Evolutionary conservation across 2,888 invertebrate genomes (phyloP).

Genomic region (Gandaritis pyraliata): DNA sequence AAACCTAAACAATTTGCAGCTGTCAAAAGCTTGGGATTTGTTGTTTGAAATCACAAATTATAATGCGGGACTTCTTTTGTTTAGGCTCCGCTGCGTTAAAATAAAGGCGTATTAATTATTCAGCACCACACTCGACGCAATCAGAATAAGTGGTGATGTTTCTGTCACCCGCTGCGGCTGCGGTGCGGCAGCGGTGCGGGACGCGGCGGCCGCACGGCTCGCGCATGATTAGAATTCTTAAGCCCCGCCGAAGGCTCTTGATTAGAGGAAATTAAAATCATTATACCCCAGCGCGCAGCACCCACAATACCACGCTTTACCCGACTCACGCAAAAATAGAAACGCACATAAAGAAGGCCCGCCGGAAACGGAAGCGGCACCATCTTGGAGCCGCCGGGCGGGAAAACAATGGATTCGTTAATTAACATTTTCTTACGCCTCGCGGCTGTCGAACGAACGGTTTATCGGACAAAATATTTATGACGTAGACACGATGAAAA

Average conservation of each 20-base stretch:
- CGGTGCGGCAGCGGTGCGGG: conserved; percentile 42
- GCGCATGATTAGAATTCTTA: conserved; percentile 84
- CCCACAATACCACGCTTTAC: conserved; percentile 73
- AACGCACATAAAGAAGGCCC: conserved; percentile 82
- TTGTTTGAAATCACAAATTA: conserved; percentile 69
- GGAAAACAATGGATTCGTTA: conserved; percentile 90
- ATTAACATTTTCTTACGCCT: conserved; percentile 91
- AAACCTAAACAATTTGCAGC: conserved; percentile 37
- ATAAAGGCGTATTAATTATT: conserved; percentile 84
- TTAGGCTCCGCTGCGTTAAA: conserved; percentile 68
- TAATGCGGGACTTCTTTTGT: conserved; percentile 72
- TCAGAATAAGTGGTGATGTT: conserved; percentile 84
- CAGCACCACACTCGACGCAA: conserved; percentile 83
- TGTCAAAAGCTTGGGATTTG: conserved; percentile 50
- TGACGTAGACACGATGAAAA: conserved; percentile 78
- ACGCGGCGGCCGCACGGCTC: conserved; percentile 51
- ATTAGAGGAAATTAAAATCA: conserved; percentile 85
- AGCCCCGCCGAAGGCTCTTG: conserved; percentile 82
- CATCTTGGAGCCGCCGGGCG: conserved; percentile 86
- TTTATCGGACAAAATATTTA: conserved; percentile 85
- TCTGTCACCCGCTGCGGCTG: conserved; percentile 74
- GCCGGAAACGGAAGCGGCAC: conserved; percentile 84
- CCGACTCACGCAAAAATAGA: conserved; percentile 80
- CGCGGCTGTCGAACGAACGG: conserved; percentile 84
- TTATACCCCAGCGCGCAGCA: conserved; percentile 76